Conservation (phyloP, 2,797 vertebrate genomes). For the Xiphorhynchus erythropygius region DNA sequence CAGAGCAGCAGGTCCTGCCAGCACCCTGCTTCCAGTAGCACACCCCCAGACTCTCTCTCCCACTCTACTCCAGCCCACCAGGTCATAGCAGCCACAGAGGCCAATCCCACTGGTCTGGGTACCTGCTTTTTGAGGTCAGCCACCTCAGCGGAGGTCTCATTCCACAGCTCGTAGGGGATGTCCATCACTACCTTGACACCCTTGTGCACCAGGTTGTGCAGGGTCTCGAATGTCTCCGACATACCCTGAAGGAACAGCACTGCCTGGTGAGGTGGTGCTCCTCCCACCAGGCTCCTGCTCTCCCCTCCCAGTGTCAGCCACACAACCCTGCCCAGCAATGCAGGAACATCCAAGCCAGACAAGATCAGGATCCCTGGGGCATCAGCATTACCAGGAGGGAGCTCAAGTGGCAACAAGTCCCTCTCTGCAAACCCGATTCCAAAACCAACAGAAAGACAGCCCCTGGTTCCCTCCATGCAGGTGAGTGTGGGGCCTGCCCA, state of each 20-base stretch:
- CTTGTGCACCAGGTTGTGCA: slow-evolving; percentile 93
- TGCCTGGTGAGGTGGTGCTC: rapidly evolving
- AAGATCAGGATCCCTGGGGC: background rate
- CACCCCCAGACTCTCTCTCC: background rate
- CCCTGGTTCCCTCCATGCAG: background rate
- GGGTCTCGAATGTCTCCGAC: slow-evolving; percentile 95
- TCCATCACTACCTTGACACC: slow-evolving; percentile 99
- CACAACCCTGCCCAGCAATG: rapidly evolving
- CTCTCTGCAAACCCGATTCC: background rate
- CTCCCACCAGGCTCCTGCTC: rapidly evolving
- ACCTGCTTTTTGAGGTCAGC: slow-evolving; percentile 98
- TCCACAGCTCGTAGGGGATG: slow-evolving; percentile 97
- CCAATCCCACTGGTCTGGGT: rapidly evolving
- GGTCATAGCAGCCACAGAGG: rapidly evolving
- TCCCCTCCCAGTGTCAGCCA: rapidly evolving
- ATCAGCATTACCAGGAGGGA: rapidly evolving
- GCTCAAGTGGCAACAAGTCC: rapidly evolving
- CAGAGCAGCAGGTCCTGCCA: background rate
- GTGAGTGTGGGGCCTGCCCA: rapidly evolving
- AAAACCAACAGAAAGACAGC: background rate
- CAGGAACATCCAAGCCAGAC: rapidly evolving
- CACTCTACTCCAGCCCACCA: background rate
- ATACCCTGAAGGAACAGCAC: slow-evolving; percentile 82
- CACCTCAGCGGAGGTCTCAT: slow-evolving; percentile 95
- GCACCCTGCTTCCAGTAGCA: rapidly evolving